These are phyloP conservation scores for Upupa epops DNA, from an alignment of 2,113 vertebrate genomes.

Conservation along the genomic window DNA sequence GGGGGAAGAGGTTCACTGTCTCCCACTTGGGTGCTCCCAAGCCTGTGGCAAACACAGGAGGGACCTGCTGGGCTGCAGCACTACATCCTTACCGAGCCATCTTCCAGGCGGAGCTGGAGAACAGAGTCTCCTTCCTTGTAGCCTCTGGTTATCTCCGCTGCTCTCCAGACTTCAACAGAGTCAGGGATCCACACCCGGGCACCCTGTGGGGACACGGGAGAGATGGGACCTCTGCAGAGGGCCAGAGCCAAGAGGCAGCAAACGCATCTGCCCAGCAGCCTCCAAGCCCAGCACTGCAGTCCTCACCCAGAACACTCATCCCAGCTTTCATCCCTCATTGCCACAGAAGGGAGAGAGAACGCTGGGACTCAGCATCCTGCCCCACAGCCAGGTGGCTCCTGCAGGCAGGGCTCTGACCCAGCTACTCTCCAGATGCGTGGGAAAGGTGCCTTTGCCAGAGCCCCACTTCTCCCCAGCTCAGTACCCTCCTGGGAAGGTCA, in stretches of 20 bases:
- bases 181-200: conserved; percentile 81
- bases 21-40: neutral
- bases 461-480: neutral
- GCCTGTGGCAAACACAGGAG: rapidly evolving
- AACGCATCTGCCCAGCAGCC: neutral
- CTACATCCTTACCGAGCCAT: conserved; percentile 70
- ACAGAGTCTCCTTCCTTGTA: conserved; percentile 64
- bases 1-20: neutral
- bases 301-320: neutral
- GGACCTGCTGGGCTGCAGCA: neutral
- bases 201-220: conserved; percentile 47
- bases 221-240: neutral
- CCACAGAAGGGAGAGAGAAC: rapidly evolving
- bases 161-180: conserved; percentile 74
- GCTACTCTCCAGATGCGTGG: neutral
- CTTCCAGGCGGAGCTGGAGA: conserved; percentile 68
- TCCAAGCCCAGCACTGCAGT: rapidly evolving
- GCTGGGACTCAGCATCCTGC: neutral
- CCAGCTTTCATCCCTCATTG: rapidly evolving
- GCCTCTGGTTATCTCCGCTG: conserved; percentile 70
- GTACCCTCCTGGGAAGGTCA: neutral
- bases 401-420: neutral
- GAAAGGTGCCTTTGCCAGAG: neutral
- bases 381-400: neutral
- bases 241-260: rapidly evolving